These are phyloP conservation scores for Diadromus collaris DNA, from an alignment of 2,888 invertebrate species.

Conservation along the genomic window DNA sequence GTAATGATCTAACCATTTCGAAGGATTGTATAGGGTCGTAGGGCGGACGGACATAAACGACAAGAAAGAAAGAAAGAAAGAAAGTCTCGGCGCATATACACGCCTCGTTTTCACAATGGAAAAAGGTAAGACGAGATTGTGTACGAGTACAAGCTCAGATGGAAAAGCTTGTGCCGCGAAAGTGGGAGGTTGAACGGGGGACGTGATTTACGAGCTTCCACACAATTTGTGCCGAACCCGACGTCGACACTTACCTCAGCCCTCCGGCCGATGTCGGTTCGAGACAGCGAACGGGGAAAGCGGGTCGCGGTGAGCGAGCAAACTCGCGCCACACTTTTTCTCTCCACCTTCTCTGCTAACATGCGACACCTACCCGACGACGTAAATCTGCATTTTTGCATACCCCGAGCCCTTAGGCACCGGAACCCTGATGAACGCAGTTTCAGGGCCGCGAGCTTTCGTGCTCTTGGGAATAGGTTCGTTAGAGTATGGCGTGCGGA, in stretches of 20 bases:
- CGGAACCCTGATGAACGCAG: slow-evolving; percentile 20
- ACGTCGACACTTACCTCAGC: slow-evolving; percentile 55
- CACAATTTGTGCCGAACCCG: slow-evolving; percentile 58
- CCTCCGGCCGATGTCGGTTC: slow-evolving; percentile 25
- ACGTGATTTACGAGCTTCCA: slow-evolving; percentile 58
- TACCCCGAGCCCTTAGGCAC: slow-evolving; percentile 31
- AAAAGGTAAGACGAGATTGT: slow-evolving; percentile 17
- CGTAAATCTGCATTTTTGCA: slow-evolving; percentile 61
- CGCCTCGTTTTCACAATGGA: slow-evolving; percentile 33
- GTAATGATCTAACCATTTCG: slow-evolving; percentile 23
- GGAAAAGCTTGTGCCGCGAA: slow-evolving; percentile 46
- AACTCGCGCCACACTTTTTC: slow-evolving; percentile 42
- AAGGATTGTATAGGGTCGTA: slow-evolving; percentile 28
- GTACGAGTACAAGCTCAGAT: slow-evolving; percentile 35
- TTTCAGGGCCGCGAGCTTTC: slow-evolving; percentile 13
- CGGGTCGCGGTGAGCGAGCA: slow-evolving; percentile 4
- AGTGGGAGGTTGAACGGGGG: slow-evolving; percentile 15
- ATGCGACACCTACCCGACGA: slow-evolving; percentile 33
- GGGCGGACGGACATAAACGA: slow-evolving; percentile 13
- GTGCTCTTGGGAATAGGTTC: slow-evolving; percentile 9
- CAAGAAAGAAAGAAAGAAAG: slow-evolving; percentile 20
- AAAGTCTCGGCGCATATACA: slow-evolving; percentile 15
- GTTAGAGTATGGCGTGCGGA: slow-evolving; percentile 7
- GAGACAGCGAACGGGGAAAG: slow-evolving; percentile 15
- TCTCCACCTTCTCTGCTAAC: slow-evolving; percentile 17